phyloP scores from a whole-genome alignment of 2,888 invertebrate species.

The Oscheius onirici region DNA sequence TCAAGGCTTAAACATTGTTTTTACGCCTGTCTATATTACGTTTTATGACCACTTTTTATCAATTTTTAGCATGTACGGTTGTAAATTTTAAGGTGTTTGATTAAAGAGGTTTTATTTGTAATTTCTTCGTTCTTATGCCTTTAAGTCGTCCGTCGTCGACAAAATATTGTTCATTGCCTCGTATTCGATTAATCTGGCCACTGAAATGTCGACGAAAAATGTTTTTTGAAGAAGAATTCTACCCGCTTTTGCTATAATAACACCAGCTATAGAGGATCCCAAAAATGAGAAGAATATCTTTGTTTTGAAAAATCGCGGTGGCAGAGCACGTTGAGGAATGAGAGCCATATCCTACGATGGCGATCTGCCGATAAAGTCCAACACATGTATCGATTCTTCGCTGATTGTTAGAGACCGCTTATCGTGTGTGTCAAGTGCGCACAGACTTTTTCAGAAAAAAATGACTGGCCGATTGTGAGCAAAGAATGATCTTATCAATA shows the following conservation, averaged over 20 bases:
- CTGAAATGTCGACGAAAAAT: conserved; percentile 4
- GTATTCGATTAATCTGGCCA: conserved; percentile 12
- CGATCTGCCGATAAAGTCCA: too few species aligned
- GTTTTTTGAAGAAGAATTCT: background rate
- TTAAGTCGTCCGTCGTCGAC: conserved; percentile 13
- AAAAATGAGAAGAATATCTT: background rate
- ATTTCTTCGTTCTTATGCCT: background rate
- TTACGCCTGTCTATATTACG: background rate
- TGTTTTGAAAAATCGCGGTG: background rate
- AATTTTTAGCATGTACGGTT: conserved; percentile 19
- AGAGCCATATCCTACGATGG: background rate
- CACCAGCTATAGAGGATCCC: background rate
- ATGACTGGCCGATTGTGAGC: too few species aligned
- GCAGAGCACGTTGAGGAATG: background rate
- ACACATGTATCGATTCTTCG: too few species aligned
- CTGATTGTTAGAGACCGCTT: too few species aligned
- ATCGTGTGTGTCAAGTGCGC: too few species aligned
- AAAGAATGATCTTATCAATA: too few species aligned
- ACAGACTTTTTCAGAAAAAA: too few species aligned
- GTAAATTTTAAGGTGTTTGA: conserved; percentile 11
- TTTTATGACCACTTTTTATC: background rate
- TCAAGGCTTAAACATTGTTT: conserved; percentile 51
- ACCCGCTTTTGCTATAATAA: background rate
- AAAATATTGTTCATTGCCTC: conserved; percentile 9
- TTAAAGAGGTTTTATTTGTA: conserved; percentile 7